Conservation (phyloP, 1,140 invertebrate species). For the Melipona quadrifasciata region DNA sequence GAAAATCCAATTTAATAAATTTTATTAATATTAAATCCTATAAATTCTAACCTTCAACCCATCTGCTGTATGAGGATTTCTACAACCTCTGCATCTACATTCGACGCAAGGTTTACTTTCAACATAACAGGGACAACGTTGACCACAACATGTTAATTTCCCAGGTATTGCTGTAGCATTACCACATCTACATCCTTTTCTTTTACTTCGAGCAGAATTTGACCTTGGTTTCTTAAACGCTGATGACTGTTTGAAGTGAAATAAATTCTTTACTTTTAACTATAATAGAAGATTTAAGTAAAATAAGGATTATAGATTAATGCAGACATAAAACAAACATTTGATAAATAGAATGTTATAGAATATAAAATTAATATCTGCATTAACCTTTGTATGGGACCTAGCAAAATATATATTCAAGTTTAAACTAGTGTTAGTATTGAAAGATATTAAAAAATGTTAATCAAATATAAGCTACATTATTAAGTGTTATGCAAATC, state of each 20-base stretch:
- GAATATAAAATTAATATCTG: conserved; percentile 44
- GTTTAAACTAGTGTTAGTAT: conserved; percentile 59
- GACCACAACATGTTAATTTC: conserved; percentile 95
- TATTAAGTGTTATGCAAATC: conserved; percentile 55
- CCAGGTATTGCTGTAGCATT: conserved; percentile 93
- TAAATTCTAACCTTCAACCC: conserved; percentile 86
- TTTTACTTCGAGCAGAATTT: conserved; percentile 80
- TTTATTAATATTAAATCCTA: not conserved
- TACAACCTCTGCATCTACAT: conserved; percentile 94
- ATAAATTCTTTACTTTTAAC: conserved; percentile 20
- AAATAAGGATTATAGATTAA: conserved; percentile 53
- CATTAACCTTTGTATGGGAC: conserved; percentile 65
- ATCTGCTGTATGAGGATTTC: conserved; percentile 92
- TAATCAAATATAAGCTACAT: conserved; percentile 39
- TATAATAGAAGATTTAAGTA: not conserved
- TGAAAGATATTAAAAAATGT: conserved; percentile 33
- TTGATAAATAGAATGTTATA: not conserved
- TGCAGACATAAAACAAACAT: conserved; percentile 44
- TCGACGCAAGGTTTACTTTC: conserved; percentile 92
- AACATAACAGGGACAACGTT: conserved; percentile 96
- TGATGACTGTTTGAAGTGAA: conserved; percentile 68
- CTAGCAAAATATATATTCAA: conserved; percentile 41
- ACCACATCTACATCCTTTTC: conserved; percentile 94
- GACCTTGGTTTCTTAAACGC: conserved; percentile 80
- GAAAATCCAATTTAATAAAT: not conserved